phyloP scores from a whole-genome alignment of 2,797 vertebrate genomes.

The Gadopsis marmoratus region DNA sequence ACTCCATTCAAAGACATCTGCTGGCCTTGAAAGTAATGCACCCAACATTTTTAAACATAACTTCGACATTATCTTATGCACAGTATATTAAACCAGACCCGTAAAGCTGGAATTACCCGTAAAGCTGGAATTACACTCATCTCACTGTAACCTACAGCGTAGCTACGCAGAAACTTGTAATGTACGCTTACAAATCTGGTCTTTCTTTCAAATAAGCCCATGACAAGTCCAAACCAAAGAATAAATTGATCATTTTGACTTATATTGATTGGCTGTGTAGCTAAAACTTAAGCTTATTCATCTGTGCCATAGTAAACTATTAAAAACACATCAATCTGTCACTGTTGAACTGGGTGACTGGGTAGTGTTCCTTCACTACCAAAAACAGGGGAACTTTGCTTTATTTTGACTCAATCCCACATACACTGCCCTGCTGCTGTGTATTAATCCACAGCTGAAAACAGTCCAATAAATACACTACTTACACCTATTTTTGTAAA shows the following conservation, averaged over 20 bases:
- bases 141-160: background rate
- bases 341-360: background rate
- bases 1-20: conserved; percentile 1
- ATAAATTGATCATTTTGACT: too few relatives aligned
- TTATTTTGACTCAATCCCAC: background rate
- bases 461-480: background rate
- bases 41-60: background rate
- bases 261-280: background rate
- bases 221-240: background rate
- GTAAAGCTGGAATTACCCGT: background rate
- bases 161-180: background rate
- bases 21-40: background rate
- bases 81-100: background rate
- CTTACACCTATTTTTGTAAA: background rate
- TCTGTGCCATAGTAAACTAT: background rate
- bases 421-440: background rate
- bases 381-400: background rate
- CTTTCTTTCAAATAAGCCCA: background rate
- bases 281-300: background rate
- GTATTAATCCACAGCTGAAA: background rate
- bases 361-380: background rate
- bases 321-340: background rate
- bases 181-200: background rate
- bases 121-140: background rate
- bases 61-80: background rate